These are phyloP conservation scores for Calliopsis andreniformis DNA, from an alignment of 1,140 invertebrate species.

Conservation along the genomic window DNA sequence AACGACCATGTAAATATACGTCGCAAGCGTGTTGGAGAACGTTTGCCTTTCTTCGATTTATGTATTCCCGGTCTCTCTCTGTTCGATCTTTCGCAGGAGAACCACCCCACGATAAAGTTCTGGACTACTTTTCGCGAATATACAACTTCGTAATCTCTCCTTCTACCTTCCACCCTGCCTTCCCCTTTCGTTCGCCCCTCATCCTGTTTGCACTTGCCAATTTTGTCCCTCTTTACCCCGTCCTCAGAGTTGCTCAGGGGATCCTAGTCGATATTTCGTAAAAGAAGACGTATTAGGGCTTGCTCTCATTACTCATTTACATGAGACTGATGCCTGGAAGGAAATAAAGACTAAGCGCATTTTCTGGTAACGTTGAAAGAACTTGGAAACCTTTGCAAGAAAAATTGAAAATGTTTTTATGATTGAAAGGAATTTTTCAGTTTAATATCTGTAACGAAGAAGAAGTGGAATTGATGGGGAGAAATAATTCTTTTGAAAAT, in stretches of 20 bases:
- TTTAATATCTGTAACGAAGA: too few species aligned
- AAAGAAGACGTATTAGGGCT: neutral
- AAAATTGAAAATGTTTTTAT: too few species aligned
- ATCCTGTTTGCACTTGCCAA: constrained; percentile 5
- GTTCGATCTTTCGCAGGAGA: constrained; percentile 18
- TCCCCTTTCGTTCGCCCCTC: neutral
- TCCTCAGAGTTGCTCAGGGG: constrained; percentile 14
- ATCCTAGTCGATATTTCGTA: constrained; percentile 11
- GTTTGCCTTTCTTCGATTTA: constrained; percentile 45
- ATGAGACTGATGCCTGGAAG: neutral
- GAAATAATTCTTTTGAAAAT: too few species aligned
- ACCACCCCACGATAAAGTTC: constrained; percentile 30
- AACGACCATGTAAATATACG: constrained; percentile 34
- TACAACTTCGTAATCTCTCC: constrained; percentile 51
- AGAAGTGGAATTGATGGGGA: too few species aligned
- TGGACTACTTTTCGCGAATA: constrained; percentile 53
- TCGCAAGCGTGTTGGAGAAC: constrained; percentile 14
- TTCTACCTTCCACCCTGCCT: constrained; percentile 3
- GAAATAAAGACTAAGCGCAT: neutral
- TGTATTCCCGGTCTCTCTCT: constrained; percentile 13
- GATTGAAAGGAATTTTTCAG: too few species aligned
- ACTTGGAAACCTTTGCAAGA: too few species aligned
- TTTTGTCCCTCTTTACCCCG: constrained; percentile 1
- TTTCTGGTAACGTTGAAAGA: neutral
- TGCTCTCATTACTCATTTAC: neutral